Evolutionary conservation across 2,113 vertebrate species (phyloP).

Genomic region (Cygnus buccinator): DNA sequence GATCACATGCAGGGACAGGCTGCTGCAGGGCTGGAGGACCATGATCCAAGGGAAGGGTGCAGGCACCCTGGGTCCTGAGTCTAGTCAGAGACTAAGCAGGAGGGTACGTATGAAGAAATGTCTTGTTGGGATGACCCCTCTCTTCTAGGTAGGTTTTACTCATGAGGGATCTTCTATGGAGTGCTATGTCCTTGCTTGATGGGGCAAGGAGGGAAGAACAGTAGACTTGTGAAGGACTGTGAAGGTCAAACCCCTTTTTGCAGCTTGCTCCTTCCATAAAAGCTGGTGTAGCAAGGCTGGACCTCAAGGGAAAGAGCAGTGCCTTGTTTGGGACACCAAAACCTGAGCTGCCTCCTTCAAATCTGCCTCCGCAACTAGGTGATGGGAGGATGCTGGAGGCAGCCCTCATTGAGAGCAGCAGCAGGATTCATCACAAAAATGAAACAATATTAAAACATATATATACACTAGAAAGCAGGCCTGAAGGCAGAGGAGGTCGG

Average conservation of each 20-base stretch:
- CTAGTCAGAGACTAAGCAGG: not conserved
- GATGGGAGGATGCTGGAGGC: fast-evolving
- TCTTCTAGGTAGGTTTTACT: not conserved
- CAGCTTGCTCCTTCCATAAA: not conserved
- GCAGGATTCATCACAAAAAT: not conserved
- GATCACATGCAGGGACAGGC: not conserved
- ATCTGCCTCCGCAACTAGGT: not conserved
- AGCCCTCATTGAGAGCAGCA: not conserved
- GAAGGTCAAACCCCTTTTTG: not conserved
- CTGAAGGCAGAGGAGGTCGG: not conserved
- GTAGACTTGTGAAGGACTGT: not conserved
- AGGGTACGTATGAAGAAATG: not conserved
- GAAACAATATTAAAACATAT: not conserved
- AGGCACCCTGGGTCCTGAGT: fast-evolving
- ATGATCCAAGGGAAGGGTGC: not conserved
- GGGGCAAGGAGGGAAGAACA: fast-evolving
- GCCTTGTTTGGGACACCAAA: not conserved
- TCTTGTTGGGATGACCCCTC: not conserved
- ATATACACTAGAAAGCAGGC: not conserved
- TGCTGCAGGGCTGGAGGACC: not conserved
- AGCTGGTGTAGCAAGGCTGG: not conserved
- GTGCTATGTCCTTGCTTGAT: not conserved
- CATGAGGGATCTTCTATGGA: fast-evolving
- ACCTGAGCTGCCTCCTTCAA: fast-evolving
- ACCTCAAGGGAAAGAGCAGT: not conserved